A percentile compares a stretch with the other conserved stretches of the same genome.
phyloP scores from a whole-genome alignment of 2,888 invertebrate genomes.

The Trisateles emortualis region DNA sequence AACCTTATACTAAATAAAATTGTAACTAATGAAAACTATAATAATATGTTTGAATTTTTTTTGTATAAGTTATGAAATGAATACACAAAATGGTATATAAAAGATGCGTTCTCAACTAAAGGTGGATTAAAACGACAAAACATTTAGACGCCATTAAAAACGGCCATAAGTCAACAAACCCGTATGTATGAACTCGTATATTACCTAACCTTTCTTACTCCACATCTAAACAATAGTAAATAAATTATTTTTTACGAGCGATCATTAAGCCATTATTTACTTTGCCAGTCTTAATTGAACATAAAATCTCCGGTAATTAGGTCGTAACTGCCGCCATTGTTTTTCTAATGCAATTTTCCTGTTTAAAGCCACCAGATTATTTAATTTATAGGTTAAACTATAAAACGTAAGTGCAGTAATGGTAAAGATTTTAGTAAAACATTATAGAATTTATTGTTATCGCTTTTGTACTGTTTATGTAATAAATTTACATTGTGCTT shows the following conservation, averaged over 20 bases:
- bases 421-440: background rate
- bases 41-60: too few relatives aligned
- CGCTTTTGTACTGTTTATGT: conserved; percentile 2
- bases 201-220: background rate
- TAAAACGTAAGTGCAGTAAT: conserved; percentile 1
- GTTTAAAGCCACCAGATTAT: conserved; percentile 16
- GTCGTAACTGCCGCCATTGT: conserved; percentile 32
- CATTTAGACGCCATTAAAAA: background rate
- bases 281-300: conserved; percentile 46
- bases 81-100: too few relatives aligned
- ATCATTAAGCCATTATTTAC: conserved; percentile 52
- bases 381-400: conserved; percentile 27
- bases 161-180: conserved; percentile 27
- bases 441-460: conserved; percentile 1
- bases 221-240: conserved; percentile 47
- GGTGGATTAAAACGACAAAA: too few relatives aligned
- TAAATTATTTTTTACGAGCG: conserved; percentile 52
- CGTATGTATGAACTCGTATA: background rate
- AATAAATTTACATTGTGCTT: too few relatives aligned
- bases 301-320: conserved; percentile 50
- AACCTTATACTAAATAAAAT: too few relatives aligned
- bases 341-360: conserved; percentile 26
- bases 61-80: too few relatives aligned
- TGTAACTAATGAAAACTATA: too few relatives aligned
- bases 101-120: too few relatives aligned